These are phyloP conservation scores for Temnothorax curvispinosus DNA, from an alignment of 1,140 invertebrate genomes.

Conservation along the genomic window DNA sequence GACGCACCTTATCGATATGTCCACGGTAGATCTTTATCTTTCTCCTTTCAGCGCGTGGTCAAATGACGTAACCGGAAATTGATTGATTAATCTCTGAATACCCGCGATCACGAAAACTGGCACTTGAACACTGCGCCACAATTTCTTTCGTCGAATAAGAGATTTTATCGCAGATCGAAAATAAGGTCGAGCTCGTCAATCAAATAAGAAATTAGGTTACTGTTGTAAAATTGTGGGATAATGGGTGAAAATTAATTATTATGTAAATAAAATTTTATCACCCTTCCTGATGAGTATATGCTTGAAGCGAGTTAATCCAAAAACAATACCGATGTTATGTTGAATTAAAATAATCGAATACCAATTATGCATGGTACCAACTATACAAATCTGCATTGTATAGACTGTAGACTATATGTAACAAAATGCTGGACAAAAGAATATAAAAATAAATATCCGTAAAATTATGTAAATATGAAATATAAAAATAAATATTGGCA, in stretches of 20 bases:
- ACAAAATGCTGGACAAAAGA: neutral
- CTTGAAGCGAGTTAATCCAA: neutral
- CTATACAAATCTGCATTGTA: neutral
- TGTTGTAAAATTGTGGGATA: neutral
- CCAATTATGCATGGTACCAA: neutral
- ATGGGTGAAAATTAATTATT: neutral
- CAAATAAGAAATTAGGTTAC: neutral
- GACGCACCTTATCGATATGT: neutral
- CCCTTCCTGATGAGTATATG: neutral
- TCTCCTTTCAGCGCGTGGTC: too few species aligned
- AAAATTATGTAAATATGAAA: neutral
- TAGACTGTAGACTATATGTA: too few species aligned
- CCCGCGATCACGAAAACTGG: neutral
- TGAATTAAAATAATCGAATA: neutral
- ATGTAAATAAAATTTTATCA: neutral
- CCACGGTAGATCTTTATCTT: neutral
- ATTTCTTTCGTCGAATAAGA: neutral
- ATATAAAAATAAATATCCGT: neutral
- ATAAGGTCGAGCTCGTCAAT: neutral
- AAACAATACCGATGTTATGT: neutral
- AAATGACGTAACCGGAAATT: conserved; percentile 11
- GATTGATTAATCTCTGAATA: neutral
- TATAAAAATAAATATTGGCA: neutral
- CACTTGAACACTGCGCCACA: neutral
- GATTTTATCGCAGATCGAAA: neutral